phyloP scores from a whole-genome alignment of 2,113 vertebrate genomes.

The Ciconia stormi region DNA sequence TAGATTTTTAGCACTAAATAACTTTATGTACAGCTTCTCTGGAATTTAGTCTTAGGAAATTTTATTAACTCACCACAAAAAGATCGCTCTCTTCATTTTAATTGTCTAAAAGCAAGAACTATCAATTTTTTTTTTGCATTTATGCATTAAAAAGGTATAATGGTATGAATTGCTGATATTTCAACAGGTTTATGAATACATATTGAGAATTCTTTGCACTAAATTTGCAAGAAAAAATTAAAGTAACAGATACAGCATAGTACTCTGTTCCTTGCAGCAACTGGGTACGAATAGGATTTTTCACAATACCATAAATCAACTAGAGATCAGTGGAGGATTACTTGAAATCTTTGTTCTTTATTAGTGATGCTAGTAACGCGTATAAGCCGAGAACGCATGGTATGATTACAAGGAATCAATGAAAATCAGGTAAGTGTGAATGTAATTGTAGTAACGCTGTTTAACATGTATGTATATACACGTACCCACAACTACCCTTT shows the following conservation, averaged over 20 bases:
- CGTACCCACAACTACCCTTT: background rate
- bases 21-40: conserved; percentile 74
- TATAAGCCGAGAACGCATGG: background rate
- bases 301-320: background rate
- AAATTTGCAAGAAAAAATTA: conserved; percentile 10
- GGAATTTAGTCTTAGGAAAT: conserved; percentile 63
- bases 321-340: conserved; percentile 24
- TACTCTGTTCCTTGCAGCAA: background rate
- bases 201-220: conserved; percentile 53
- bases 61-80: conserved; percentile 61
- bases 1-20: conserved; percentile 73
- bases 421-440: background rate
- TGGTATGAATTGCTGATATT: conserved; percentile 37
- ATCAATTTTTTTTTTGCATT: background rate
- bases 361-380: background rate
- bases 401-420: background rate
- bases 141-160: conserved; percentile 3
- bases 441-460: background rate
- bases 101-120: conserved; percentile 44
- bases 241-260: background rate
- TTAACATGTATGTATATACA: background rate
- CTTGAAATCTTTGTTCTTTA: conserved; percentile 31
- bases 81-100: conserved; percentile 39
- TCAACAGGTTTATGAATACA: conserved; percentile 45
- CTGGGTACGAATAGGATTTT: background rate